phyloP scores from a whole-genome alignment of 1,140 invertebrate species.

The Aethina tumida region DNA sequence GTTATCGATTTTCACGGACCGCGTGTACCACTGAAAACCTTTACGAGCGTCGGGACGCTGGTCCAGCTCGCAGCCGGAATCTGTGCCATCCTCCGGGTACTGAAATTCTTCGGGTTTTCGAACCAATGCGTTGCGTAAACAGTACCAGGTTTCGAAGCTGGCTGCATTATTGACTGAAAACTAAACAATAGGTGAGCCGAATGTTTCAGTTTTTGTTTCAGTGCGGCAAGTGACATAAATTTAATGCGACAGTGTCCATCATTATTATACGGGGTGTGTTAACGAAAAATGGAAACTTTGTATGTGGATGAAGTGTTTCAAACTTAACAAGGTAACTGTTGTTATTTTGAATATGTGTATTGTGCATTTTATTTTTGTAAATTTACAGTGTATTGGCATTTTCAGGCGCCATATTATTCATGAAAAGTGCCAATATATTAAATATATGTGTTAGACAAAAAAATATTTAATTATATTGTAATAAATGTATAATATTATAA shows the following conservation, averaged over 20 bases:
- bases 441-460: too few species aligned
- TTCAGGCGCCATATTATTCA: not conserved
- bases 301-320: not conserved
- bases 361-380: not conserved
- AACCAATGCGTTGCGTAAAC: not conserved
- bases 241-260: not conserved
- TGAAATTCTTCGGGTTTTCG: not conserved
- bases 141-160: not conserved
- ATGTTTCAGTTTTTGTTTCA: constrained; percentile 10
- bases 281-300: too few species aligned
- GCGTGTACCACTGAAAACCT: constrained; percentile 22
- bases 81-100: not conserved
- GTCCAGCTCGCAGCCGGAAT: not conserved
- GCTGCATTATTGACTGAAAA: not conserved
- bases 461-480: too few species aligned
- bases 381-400: constrained; percentile 2
- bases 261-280: not conserved
- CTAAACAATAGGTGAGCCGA: not conserved
- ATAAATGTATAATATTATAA: too few species aligned
- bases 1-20: constrained; percentile 30
- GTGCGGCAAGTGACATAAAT: constrained; percentile 15
- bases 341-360: not conserved
- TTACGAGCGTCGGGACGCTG: constrained; percentile 15
- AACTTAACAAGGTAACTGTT: not conserved
- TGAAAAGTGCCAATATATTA: too few species aligned